Evolutionary conservation across 2,888 invertebrate species (phyloP).

Genomic region (Adelognathus sp.): DNA sequence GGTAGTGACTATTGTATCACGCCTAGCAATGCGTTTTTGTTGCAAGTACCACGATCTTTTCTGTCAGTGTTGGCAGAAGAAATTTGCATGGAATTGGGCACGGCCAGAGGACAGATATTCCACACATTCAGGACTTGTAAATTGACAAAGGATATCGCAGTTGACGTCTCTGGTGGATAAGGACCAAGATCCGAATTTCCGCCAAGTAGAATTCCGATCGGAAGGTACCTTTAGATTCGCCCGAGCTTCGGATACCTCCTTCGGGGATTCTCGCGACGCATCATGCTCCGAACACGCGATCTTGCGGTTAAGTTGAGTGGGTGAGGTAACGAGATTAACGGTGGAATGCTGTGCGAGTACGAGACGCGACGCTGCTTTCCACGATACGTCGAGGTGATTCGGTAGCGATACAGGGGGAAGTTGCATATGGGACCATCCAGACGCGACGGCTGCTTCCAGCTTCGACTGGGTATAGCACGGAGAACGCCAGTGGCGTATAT

Average conservation of each 20-base stretch:
- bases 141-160: constrained; percentile 2
- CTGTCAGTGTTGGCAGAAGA: no score
- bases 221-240: constrained; percentile 33
- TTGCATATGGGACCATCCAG: not conserved
- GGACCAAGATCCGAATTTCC: not conserved
- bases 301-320: constrained; percentile 73
- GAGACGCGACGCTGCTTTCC: constrained; percentile 7
- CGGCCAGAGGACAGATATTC: not conserved
- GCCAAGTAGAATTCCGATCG: not conserved
- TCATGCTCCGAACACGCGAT: constrained; percentile 57
- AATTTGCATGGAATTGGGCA: no score
- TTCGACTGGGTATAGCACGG: constrained; percentile 10
- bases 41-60: no score
- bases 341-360: constrained; percentile 67
- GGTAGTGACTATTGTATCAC: no score
- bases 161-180: not conserved
- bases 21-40: no score
- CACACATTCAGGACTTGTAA: constrained; percentile 1
- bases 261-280: constrained; percentile 59
- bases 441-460: constrained; percentile 23
- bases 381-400: not conserved
- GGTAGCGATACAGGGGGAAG: not conserved
- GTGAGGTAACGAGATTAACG: constrained; percentile 72
- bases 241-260: no score
- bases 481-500: not conserved